Evolutionary conservation across 37 sponge, comb jelly and placozoan species (phyloP).

Genomic region (Cliona cf. orientalis): DNA sequence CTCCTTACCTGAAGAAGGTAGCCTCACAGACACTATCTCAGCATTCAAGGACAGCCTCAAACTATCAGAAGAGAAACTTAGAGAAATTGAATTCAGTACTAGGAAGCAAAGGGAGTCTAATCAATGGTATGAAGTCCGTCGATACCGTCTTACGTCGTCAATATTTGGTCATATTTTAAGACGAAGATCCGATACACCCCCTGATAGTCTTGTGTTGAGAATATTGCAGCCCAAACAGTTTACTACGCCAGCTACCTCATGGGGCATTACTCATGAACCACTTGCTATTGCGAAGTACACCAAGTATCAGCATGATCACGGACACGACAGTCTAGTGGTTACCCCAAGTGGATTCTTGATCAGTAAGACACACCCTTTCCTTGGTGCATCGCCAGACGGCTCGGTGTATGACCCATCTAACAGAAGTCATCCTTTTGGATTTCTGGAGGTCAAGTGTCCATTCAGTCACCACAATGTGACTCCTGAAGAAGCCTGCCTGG

Average conservation of each 20-base stretch:
- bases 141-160: slow-evolving; percentile 53
- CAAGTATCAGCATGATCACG: slow-evolving; percentile 25
- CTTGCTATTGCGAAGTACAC: slow-evolving; percentile 18
- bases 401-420: slow-evolving; percentile 60
- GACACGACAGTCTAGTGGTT: slow-evolving; percentile 43
- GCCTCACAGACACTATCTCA: slow-evolving; percentile 25
- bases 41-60: slow-evolving; percentile 41
- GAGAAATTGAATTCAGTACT: slow-evolving; percentile 44
- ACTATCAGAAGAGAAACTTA: slow-evolving; percentile 8
- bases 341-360: slow-evolving; percentile 49
- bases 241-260: slow-evolving; percentile 37
- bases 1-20: too few relatives aligned
- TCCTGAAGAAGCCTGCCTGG: slow-evolving; percentile 31
- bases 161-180: slow-evolving; percentile 46
- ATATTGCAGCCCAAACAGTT: slow-evolving; percentile 54
- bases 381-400: slow-evolving; percentile 73
- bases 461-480: slow-evolving; percentile 23
- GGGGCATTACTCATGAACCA: slow-evolving; percentile 47
- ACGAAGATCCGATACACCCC: slow-evolving; percentile 24
- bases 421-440: slow-evolving; percentile 43
- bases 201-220: slow-evolving; percentile 45
- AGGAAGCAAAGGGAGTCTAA: slow-evolving; percentile 32
- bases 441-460: slow-evolving; percentile 51
- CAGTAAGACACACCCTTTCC: slow-evolving; percentile 24
- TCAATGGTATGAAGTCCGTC: slow-evolving; percentile 37